Evolutionary conservation across 1,140 invertebrate species (phyloP), one percentile per base, ranked within the genome.

Genomic region (Drosophila seguyi): DNA sequence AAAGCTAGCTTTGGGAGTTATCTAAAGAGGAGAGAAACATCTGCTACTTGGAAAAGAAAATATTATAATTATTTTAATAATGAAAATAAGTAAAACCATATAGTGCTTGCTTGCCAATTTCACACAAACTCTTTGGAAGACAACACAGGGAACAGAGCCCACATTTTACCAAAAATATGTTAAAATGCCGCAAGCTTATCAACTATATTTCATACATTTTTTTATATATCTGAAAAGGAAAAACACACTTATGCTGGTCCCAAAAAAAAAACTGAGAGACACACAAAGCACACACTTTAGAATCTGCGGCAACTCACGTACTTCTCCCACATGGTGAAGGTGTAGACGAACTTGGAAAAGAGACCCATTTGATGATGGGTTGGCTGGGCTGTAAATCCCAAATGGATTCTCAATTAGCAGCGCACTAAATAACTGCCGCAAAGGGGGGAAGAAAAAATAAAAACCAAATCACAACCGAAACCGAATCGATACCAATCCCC

Each of bases 311-410:
- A 31, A 59, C 27, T 55, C 41, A 84, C 84, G 76, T 76, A 90
- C 85, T 88, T 84, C 60, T 68, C 81, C 84, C 73, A 88, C 73
- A 90, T 88, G 44, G 65, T 79, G 52, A 90, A 84, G 68, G 73
- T 84, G 58, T 81, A 90, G 77, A 65, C 75, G 68, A 88, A 88
- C 77, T 90, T 88, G 60, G 84, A 88, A 52, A 88, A 88, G 42
- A 88, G 58, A 57, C 85, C 84, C 84, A 88, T 88, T 81, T 74
- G 58, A n/a, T 48, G 79, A 25, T 57, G 79, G 48, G 56, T 62
- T 57, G 41, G 61, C 6, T 20, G 48, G 48, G 48, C 59, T 61
- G 41, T 79, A 75, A 61, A 69, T 42, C 55, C 59, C 59, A 66
- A 80, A 83, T 88, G 72, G 84, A 74, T 80, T 67, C 45, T 61